Evolutionary conservation across 2,888 invertebrate genomes (phyloP).

Genomic region (Tineola bisselliella): DNA sequence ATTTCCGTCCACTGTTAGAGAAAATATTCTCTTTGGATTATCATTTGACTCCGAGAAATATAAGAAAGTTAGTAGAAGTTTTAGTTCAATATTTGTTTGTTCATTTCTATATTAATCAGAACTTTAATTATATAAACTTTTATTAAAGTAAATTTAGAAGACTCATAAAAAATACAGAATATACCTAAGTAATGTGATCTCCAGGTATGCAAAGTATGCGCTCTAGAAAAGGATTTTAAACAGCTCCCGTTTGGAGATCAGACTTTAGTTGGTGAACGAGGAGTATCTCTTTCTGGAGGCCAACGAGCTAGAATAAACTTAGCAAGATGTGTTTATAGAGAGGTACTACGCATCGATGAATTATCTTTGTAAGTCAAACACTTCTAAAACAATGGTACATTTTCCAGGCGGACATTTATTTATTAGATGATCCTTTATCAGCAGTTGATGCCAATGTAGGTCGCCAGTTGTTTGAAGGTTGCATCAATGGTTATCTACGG

Average conservation of each 20-base stretch:
- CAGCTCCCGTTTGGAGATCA: slow-evolving; percentile 74
- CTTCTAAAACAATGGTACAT: too few species aligned
- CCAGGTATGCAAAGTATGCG: slow-evolving; percentile 59
- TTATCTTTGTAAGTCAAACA: too few species aligned
- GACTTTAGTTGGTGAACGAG: slow-evolving; percentile 77
- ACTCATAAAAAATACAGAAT: too few species aligned
- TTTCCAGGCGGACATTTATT: slow-evolving; percentile 78
- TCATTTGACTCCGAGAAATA: slow-evolving; percentile 70
- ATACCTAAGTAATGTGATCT: background rate
- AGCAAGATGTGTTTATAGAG: slow-evolving; percentile 62
- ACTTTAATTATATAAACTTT: too few species aligned
- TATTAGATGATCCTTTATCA: slow-evolving; percentile 87
- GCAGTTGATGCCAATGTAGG: slow-evolving; percentile 87
- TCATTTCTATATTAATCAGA: too few species aligned
- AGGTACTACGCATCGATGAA: slow-evolving; percentile 30
- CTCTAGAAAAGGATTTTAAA: slow-evolving; percentile 61
- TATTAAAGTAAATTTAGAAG: too few species aligned
- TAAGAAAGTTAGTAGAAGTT: slow-evolving; percentile 32
- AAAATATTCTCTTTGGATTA: slow-evolving; percentile 88
- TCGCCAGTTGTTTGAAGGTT: slow-evolving; percentile 80
- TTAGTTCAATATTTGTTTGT: too few species aligned
- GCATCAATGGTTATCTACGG: slow-evolving; percentile 73
- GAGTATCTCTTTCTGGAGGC: slow-evolving; percentile 76
- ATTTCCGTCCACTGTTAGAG: slow-evolving; percentile 78
- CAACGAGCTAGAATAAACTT: slow-evolving; percentile 78